phyloP scores from a whole-genome alignment of 92 coral and sea anemone species.

The Metridium senile region DNA sequence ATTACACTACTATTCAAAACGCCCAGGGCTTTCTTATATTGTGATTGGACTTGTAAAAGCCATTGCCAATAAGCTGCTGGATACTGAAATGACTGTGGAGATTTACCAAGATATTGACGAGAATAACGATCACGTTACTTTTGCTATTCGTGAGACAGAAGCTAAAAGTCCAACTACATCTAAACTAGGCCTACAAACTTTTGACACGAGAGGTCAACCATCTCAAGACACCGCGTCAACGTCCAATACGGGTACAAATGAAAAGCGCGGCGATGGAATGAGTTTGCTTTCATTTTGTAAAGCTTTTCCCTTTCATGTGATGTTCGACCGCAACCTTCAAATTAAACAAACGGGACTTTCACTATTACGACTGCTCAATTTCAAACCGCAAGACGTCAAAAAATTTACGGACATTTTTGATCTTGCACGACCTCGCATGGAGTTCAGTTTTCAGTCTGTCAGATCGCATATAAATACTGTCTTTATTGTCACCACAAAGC shows the following conservation, averaged over 20 bases:
- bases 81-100: constrained; percentile 70
- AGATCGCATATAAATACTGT: constrained; percentile 93
- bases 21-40: constrained; percentile 86
- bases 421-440: constrained; percentile 86
- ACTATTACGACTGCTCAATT: constrained; percentile 69
- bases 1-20: constrained; percentile 87
- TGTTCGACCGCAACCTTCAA: constrained; percentile 87
- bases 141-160: constrained; percentile 80
- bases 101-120: constrained; percentile 66
- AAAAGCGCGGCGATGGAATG: constrained; percentile 35
- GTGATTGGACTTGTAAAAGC: constrained; percentile 99
- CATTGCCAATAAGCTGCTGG: constrained; percentile 80
- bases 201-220: constrained; percentile 37
- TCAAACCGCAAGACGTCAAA: constrained; percentile 52
- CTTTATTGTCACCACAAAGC: constrained; percentile 75
- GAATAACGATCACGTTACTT: constrained; percentile 75
- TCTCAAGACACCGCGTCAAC: constrained; percentile 21
- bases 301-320: constrained; percentile 95
- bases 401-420: constrained; percentile 82
- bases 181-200: constrained; percentile 87
- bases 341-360: constrained; percentile 92
- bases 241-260: constrained; percentile 1
- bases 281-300: constrained; percentile 89
- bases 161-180: constrained; percentile 64
- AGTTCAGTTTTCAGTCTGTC: constrained; percentile 75